Evolutionary conservation across 2,888 invertebrate species (phyloP).

Genomic region (Epirrhoe tristata): DNA sequence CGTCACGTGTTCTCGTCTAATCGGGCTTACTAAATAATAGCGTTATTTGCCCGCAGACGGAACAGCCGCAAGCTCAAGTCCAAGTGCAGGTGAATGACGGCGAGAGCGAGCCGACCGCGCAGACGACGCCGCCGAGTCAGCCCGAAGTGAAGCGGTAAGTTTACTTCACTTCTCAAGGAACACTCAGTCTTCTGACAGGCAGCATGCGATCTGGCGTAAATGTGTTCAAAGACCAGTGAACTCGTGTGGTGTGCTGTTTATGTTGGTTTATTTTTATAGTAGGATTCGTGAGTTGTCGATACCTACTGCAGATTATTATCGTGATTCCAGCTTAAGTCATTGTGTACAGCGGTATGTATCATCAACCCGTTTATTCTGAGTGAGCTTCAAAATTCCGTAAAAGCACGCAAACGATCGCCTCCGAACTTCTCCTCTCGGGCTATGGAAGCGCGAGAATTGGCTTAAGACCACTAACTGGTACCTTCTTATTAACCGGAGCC

Average conservation of each 20-base stretch:
- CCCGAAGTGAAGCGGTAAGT: conserved; percentile 72
- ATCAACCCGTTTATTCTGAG: conserved; percentile 1
- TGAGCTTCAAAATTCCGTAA: conserved; percentile 31
- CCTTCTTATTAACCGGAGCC: conserved; percentile 2
- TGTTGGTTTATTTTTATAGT: background rate
- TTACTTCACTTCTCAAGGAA: background rate
- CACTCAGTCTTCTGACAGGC: background rate
- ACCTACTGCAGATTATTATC: background rate
- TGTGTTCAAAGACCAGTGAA: background rate
- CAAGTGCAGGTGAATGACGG: conserved; percentile 59
- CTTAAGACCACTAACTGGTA: conserved; percentile 12
- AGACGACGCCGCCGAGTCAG: conserved; percentile 40
- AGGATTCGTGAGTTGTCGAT: conserved; percentile 11
- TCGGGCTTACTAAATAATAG: background rate
- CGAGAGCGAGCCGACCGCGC: conserved; percentile 45
- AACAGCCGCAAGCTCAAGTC: conserved; percentile 21
- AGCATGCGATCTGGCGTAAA: background rate
- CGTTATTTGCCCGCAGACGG: conserved; percentile 13
- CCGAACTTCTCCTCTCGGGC: conserved; percentile 28
- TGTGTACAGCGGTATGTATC: background rate
- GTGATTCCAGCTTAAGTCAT: background rate
- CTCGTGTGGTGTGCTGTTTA: conserved; percentile 25
- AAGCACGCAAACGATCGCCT: conserved; percentile 26
- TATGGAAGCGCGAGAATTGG: conserved; percentile 25
- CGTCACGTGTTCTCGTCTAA: too few species aligned